Evolutionary conservation across 2,113 vertebrate species (phyloP).

Genomic region (Rhynchomys soricoides): DNA sequence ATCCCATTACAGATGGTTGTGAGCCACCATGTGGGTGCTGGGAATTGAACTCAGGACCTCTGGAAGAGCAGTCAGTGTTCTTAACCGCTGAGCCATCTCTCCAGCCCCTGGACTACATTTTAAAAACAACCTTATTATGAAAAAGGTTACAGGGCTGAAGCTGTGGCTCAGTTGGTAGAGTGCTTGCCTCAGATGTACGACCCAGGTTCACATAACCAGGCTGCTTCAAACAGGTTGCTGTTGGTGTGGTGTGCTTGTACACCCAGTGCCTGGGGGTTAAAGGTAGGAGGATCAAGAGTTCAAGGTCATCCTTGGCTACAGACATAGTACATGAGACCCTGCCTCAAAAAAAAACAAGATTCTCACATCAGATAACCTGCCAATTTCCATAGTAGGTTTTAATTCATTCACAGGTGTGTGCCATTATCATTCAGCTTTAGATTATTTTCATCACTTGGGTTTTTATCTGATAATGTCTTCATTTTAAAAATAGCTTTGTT

Average conservation of each 20-base stretch:
- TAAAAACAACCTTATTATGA: conserved; percentile 12
- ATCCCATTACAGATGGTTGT: too few relatives aligned
- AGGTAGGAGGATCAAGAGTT: not conserved
- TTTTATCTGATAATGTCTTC: not conserved
- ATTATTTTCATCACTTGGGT: not conserved
- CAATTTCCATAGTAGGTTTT: not conserved
- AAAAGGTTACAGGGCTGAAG: not conserved
- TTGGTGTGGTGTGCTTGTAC: not conserved
- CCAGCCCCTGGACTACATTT: not conserved
- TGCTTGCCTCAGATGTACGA: not conserved
- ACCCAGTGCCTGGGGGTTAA: not conserved
- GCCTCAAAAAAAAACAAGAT: not conserved
- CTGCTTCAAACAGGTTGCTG: not conserved
- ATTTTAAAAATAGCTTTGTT: not conserved
- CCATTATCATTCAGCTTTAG: not conserved
- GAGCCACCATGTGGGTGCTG: too few relatives aligned
- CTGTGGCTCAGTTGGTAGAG: not conserved
- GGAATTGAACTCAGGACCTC: too few relatives aligned
- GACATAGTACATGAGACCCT: not conserved
- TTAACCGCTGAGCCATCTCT: too few relatives aligned
- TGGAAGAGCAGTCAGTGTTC: too few relatives aligned
- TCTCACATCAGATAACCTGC: not conserved
- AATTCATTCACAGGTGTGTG: not conserved
- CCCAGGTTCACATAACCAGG: not conserved
- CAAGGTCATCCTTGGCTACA: not conserved